Evolutionary conservation across 2,888 invertebrate genomes (phyloP).

Genomic region (Plebejus argus): DNA sequence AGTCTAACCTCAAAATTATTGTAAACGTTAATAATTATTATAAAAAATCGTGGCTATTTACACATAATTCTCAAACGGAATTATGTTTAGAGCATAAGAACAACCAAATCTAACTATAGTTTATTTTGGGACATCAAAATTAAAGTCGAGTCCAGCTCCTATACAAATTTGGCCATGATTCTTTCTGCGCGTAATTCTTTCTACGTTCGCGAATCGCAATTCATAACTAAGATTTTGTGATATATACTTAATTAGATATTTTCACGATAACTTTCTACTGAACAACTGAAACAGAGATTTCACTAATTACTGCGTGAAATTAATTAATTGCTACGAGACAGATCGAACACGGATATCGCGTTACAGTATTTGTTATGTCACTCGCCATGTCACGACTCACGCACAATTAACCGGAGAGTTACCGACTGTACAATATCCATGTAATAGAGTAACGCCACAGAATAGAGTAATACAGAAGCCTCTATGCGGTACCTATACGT

Average conservation of each 20-base stretch:
- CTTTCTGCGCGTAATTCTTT: background rate
- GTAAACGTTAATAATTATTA: too few relatives aligned
- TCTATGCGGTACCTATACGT: too few relatives aligned
- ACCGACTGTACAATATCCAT: background rate
- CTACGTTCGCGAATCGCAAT: background rate
- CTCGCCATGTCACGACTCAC: background rate
- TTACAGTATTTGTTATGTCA: background rate
- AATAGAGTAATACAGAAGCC: background rate
- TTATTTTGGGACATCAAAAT: too few relatives aligned
- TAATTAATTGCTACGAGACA: background rate
- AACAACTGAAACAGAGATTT: constrained; percentile 10
- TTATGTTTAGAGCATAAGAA: too few relatives aligned
- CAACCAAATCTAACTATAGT: too few relatives aligned
- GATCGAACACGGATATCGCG: constrained; percentile 13
- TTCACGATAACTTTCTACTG: constrained; percentile 2
- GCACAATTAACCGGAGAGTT: background rate
- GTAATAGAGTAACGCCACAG: background rate
- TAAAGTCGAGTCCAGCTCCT: too few relatives aligned
- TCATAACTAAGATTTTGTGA: background rate
- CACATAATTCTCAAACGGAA: too few relatives aligned
- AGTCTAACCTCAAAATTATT: too few relatives aligned
- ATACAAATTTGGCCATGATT: too few relatives aligned
- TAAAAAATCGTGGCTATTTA: too few relatives aligned
- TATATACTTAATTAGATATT: background rate
- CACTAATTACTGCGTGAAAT: background rate